phyloP scores from a whole-genome alignment of 2,797 vertebrate genomes.

The Clarias laeviceps region DNA sequence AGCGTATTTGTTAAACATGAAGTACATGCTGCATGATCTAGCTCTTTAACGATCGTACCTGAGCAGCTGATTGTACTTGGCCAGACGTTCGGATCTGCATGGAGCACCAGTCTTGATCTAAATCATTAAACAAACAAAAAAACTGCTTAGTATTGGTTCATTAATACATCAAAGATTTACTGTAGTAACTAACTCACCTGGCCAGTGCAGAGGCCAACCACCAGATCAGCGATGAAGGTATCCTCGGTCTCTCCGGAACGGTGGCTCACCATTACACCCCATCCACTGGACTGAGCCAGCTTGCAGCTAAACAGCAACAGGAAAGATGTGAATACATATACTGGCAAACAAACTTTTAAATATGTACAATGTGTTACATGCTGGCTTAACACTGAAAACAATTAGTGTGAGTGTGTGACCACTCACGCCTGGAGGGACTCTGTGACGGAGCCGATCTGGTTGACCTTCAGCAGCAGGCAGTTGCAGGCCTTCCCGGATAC shows the following conservation, averaged over 20 bases:
- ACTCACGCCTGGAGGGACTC: conserved; percentile 97
- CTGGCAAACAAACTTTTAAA: neutral
- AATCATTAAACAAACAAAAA: conserved; percentile 24
- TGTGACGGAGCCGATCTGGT: conserved; percentile 96
- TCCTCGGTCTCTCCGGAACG: conserved; percentile 98
- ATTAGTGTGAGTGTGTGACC: conserved; percentile 10
- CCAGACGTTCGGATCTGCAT: conserved; percentile 95
- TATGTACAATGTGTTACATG: neutral
- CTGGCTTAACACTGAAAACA: neutral
- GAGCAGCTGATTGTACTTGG: conserved; percentile 98
- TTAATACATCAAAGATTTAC: neutral
- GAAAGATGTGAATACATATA: neutral
- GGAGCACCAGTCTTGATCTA: conserved; percentile 99
- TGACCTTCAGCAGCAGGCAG: conserved; percentile 98
- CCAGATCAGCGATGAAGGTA: conserved; percentile 97
- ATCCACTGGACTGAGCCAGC: conserved; percentile 92
- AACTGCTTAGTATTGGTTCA: neutral
- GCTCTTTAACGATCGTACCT: conserved; percentile 71
- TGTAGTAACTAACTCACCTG: conserved; percentile 77
- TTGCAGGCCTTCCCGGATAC: conserved; percentile 91
- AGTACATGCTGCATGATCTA: neutral
- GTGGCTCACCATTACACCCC: conserved; percentile 99
- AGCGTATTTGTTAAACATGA: neutral
- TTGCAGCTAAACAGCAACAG: conserved; percentile 81
- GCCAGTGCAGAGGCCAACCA: conserved; percentile 97